Evolutionary conservation across 2,888 invertebrate species (phyloP), one percentile per base, ranked within the genome.

Genomic region (Tachina grossa): DNA sequence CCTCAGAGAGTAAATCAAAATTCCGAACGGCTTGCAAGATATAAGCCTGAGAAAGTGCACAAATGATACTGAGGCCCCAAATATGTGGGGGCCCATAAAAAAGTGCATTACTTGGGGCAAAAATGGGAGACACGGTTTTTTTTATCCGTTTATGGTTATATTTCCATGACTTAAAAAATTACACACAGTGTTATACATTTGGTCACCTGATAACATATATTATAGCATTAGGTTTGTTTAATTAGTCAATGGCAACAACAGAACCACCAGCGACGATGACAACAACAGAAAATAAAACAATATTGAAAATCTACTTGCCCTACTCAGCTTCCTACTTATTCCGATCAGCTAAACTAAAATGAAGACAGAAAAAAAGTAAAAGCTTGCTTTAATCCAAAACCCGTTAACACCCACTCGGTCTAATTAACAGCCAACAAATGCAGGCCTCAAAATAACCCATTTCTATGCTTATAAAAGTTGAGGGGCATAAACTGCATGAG

Each of bases 191-290:
- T n/a, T n/a, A n/a, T n/a, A n/a, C 1, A 22, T 8, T n/a, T 9
- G 74, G 80, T 43, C 59, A 59, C 49, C 66, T 68, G 53, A n/a
- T 43, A 14, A 45, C 59, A 45, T 41, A 9, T 53, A 47, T 59
- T 55, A 55, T 69, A 69, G 55, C 55, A 76, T 75, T 19, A 68
- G 59, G 11, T 16, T 45, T 59, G 80, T 82, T 82, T 76, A 82
- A 76, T 76, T 82, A 82, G 57, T 71, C 69, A 55, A 31, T 71
- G 76, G 76, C 75, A 55, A 82, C 68, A 82, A 55, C 53, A 39
- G 41, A 57, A 66, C 9, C 45, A 61, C 22, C 43, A 66, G 47
- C 41, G n/a, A 69, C 45, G 16, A 31, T 31, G 31, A 9, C 22
- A 16, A 57, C 39, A 55, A 61, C 41, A 43, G 16, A 55, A 39